phyloP scores from a whole-genome alignment of 2,888 invertebrate genomes.

The Antitype chi region DNA sequence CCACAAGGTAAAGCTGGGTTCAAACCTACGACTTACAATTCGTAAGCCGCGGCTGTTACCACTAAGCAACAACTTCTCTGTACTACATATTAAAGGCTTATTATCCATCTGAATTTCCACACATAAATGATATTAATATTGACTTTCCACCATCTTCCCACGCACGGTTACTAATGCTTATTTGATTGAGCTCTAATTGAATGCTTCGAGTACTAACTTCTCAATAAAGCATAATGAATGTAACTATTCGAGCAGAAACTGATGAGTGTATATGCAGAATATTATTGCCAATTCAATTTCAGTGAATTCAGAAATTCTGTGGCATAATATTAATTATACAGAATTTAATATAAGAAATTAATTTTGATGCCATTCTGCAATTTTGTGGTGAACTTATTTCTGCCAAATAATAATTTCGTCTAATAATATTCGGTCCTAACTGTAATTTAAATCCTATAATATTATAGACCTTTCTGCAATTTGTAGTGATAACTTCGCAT shows the following conservation, averaged over 20 bases:
- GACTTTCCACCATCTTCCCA: conserved; percentile 1
- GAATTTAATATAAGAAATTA: not conserved
- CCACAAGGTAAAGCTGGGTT: no score
- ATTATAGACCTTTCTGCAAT: not conserved
- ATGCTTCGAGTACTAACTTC: conserved; percentile 7
- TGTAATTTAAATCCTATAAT: no score
- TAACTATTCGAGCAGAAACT: not conserved
- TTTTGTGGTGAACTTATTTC: not conserved
- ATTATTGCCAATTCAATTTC: not conserved
- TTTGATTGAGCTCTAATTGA: conserved; percentile 41
- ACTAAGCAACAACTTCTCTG: no score
- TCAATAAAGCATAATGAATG: conserved; percentile 1
- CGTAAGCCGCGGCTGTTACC: no score
- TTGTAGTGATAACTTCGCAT: not conserved
- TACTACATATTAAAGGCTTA: not conserved
- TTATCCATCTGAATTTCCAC: not conserved
- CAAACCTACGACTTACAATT: no score
- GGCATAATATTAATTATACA: not conserved
- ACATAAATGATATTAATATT: conserved; percentile 20
- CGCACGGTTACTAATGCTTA: conserved; percentile 16
- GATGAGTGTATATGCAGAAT: not conserved
- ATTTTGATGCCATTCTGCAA: not conserved
- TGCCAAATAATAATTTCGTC: not conserved
- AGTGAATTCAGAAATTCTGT: not conserved
- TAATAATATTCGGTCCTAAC: no score